Percentiles rank a stretch among this genome's conserved stretches.
phyloP scores from a whole-genome alignment of 2,888 invertebrate genomes.

The Sphecodes monilicornis region DNA sequence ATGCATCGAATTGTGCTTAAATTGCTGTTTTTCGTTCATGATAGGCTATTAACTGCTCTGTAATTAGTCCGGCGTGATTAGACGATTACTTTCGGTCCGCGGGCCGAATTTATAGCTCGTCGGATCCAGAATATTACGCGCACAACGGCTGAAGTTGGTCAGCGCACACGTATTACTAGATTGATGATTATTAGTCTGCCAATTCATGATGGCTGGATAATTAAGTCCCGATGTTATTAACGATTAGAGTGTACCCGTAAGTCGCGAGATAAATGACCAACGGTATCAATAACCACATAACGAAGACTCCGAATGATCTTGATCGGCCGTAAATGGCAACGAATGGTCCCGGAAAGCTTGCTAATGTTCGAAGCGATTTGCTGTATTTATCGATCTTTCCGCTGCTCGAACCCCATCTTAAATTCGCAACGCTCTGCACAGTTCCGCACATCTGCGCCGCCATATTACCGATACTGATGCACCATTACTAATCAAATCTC shows the following conservation, averaged over 20 bases:
- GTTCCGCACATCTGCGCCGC: background rate
- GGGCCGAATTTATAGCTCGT: constrained; percentile 32
- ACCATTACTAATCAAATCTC: background rate
- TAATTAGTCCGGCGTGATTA: background rate
- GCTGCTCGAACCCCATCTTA: background rate
- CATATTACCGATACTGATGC: background rate
- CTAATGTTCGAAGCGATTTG: constrained; percentile 10
- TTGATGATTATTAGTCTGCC: constrained; percentile 56
- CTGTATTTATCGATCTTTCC: constrained; percentile 3
- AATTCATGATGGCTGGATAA: constrained; percentile 50
- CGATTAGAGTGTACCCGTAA: constrained; percentile 18
- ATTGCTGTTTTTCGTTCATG: background rate
- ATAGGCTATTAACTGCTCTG: background rate
- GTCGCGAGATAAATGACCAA: constrained; percentile 23
- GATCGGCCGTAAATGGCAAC: constrained; percentile 8
- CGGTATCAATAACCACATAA: constrained; percentile 1
- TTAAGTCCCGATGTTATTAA: constrained; percentile 53
- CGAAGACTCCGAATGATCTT: constrained; percentile 10
- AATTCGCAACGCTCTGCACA: background rate
- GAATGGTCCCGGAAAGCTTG: background rate
- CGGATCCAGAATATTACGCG: background rate
- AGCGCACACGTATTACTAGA: constrained; percentile 21
- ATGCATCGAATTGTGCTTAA: background rate
- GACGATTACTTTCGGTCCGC: constrained; percentile 35
- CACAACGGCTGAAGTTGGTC: background rate